phyloP scores from a whole-genome alignment of 2,888 invertebrate genomes.

The Apotomis turbidana region DNA sequence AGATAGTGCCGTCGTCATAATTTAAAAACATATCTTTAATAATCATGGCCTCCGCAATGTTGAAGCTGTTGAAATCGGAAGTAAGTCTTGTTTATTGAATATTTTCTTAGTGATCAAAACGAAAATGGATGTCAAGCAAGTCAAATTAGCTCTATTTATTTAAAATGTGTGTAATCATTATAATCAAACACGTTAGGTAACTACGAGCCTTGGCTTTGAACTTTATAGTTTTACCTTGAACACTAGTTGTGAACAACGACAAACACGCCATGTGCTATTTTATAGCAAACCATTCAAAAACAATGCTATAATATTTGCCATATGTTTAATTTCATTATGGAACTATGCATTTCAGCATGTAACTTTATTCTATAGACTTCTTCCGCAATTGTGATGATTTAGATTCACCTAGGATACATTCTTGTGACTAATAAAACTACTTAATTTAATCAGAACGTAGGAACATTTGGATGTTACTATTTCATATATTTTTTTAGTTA shows the following conservation, averaged over 20 bases:
- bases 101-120: not conserved
- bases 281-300: not conserved
- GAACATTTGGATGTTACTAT: too few relatives aligned
- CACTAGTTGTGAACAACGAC: not conserved
- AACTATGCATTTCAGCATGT: too few relatives aligned
- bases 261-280: not conserved
- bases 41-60: constrained; percentile 71
- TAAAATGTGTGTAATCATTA: constrained; percentile 14
- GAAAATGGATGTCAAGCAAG: not conserved
- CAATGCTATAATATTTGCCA: constrained; percentile 1
- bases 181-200: constrained; percentile 16
- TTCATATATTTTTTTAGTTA: too few relatives aligned
- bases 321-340: not conserved
- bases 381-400: too few relatives aligned
- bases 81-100: constrained; percentile 60
- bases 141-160: not conserved
- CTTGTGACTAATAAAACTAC: too few relatives aligned
- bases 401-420: too few relatives aligned
- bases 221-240: constrained; percentile 14
- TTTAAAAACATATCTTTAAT: constrained; percentile 37
- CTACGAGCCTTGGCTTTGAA: constrained; percentile 26
- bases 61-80: constrained; percentile 76
- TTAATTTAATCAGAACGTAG: too few relatives aligned
- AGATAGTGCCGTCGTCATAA: constrained; percentile 44
- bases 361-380: too few relatives aligned